Conservation (phyloP, 2,888 invertebrate genomes). For the Mythimna loreyi region DNA sequence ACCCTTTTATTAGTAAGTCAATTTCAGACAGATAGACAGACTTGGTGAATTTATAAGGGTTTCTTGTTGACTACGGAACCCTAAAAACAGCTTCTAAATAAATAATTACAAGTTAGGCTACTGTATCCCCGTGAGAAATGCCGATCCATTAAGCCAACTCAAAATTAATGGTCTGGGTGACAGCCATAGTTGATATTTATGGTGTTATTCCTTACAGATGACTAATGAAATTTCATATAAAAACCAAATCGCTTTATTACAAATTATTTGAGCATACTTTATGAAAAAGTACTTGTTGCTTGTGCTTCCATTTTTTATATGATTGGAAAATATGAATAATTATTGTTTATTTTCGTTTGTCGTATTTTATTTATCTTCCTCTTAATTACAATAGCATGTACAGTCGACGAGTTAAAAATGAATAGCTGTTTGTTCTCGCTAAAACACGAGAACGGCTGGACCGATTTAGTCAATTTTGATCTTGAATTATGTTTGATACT, state of each 20-base stretch:
- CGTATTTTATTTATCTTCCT: no score
- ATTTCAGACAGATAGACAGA: no score
- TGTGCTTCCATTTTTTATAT: no score
- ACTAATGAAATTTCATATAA: not conserved
- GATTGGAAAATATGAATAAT: not conserved
- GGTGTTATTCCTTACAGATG: not conserved
- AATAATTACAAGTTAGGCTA: not conserved
- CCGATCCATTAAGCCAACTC: constrained; percentile 10
- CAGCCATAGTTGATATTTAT: constrained; percentile 30
- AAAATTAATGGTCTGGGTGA: constrained; percentile 34
- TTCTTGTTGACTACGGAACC: no score
- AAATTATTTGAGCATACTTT: not conserved
- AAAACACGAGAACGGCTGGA: no score
- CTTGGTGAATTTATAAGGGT: no score
- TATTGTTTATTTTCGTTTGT: not conserved
- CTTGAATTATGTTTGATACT: no score
- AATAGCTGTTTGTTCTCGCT: no score
- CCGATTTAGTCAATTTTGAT: no score
- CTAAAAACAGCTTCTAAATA: constrained; percentile 14
- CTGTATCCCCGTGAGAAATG: not conserved
- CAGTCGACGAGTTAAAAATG: no score
- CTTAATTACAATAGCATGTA: no score
- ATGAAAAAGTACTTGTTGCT: not conserved
- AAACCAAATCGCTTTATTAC: not conserved
- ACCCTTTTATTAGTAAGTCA: no score